These are phyloP conservation scores for Podargus strigoides DNA, from an alignment of 2,797 vertebrate genomes.

Conservation along the genomic window DNA sequence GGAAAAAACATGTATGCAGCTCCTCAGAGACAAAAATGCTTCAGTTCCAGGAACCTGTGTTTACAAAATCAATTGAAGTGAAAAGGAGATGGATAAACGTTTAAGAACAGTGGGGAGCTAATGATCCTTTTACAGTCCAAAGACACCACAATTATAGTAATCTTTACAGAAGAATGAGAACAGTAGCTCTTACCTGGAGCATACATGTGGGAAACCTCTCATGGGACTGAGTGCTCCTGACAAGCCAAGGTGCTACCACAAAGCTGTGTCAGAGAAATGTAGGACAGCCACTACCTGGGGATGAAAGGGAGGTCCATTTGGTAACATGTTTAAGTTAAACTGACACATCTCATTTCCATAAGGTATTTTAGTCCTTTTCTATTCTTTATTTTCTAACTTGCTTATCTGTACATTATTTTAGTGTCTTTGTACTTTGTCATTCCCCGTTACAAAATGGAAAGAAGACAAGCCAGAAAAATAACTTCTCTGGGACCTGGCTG, in stretches of 20 bases:
- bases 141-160: neutral
- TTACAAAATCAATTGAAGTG: neutral
- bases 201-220: neutral
- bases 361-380: neutral
- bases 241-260: neutral
- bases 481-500: too few species aligned
- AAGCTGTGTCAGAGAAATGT: neutral
- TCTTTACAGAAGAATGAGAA: neutral
- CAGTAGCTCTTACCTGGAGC: neutral
- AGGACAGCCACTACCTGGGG: neutral
- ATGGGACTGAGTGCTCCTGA: accelerated
- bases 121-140: neutral
- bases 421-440: neutral
- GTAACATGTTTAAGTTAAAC: neutral
- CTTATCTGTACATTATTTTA: neutral
- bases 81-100: neutral
- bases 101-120: neutral
- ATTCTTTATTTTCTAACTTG: neutral
- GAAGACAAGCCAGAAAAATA: accelerated
- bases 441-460: neutral
- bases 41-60: neutral
- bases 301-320: neutral
- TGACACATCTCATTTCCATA: neutral
- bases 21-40: neutral
- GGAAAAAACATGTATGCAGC: neutral